Base-by-base conservation (phyloP, 2,797 vertebrate species). In the Manis pentadactyla region DNA sequence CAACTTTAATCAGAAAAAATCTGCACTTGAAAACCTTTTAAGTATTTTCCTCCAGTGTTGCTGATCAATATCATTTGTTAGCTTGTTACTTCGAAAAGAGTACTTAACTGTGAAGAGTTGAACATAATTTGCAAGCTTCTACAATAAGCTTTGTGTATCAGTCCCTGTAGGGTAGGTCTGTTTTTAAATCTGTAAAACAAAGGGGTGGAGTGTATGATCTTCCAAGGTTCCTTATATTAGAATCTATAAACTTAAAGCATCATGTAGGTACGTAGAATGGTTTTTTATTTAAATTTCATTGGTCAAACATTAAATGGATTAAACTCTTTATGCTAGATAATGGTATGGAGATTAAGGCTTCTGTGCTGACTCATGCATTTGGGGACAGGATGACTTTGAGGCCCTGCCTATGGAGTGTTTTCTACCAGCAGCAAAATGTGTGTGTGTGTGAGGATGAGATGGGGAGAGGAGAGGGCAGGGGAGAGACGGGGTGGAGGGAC, bases 341-440 rank as follows among this genome's bases (percentile, higher is more conserved):
- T 57, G 18, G 18, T 84, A 23, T 94, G 57, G 97, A 88, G 83
- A 92, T 91, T 39, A 63, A 89, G 49, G 23, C 93, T 94, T 87
- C 51, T 87, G 34, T 97, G 69, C 87, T 93, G 93, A 96, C 71
- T 97, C 64, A 93, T 69, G 77, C 46, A 11, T 85, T 87, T 84
- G 59, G 68, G 85, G 81, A 61, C 78, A 89, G 90, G 77, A 91
- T 96, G 46, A 86, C 82, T 96, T 69, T 68, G 71, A 97, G 93
- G 46, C 5, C 2, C 49, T 75, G 29, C 69, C 39, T 90, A 94
- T 57, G 59, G 83, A 68, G 75, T 82, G 25, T 89, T 15, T 90
- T 42, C 53, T 96, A 0, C 68, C 34, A 84, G 12, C 64, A 34
- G 86, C 83, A 71, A 53, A 83, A 69, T 12, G 39, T 14, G 29